Percentiles rank a stretch among this genome's conserved stretches.
These are phyloP conservation scores for Epiblema foenella DNA, from an alignment of 2,888 invertebrate genomes.

Conservation along the genomic window DNA sequence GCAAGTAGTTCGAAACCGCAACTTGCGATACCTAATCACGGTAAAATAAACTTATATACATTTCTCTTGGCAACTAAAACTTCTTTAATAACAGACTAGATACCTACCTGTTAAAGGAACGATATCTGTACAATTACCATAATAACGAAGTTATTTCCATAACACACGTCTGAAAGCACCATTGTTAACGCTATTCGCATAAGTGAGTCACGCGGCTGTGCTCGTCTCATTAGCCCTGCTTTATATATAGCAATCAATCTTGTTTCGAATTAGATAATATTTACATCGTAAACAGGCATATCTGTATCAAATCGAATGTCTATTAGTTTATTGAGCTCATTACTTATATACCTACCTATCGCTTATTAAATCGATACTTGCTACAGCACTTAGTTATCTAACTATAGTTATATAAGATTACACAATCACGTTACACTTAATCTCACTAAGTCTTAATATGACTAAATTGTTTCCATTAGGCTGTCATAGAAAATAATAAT, in stretches of 20 bases:
- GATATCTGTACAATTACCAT: neutral
- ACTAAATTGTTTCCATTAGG: neutral
- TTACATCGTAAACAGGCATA: conserved; percentile 33
- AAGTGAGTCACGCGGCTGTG: conserved; percentile 40
- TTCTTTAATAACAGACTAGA: neutral
- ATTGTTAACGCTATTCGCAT: conserved; percentile 38
- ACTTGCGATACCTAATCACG: neutral
- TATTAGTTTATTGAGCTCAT: conserved; percentile 12
- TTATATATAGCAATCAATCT: conserved; percentile 37
- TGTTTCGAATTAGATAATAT: conserved; percentile 30
- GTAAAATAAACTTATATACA: conserved; percentile 17
- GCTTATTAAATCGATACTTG: neutral
- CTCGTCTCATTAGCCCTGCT: conserved; percentile 35
- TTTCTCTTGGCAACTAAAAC: conserved; percentile 15
- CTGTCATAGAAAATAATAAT: too few species aligned
- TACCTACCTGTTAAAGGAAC: conserved; percentile 3
- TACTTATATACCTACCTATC: neutral
- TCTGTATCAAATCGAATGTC: conserved; percentile 30
- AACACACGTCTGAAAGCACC: conserved; percentile 23
- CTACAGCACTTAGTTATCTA: neutral
- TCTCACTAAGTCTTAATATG: rapidly evolving
- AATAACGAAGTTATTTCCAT: conserved; percentile 6
- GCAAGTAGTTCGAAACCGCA: neutral
- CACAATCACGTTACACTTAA: too few species aligned
- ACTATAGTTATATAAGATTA: neutral